Percentiles rank a stretch among this genome's conserved stretches.
These are phyloP conservation scores for Drosophila nr. fundita DNA, from an alignment of 2,888 invertebrate species.

Conservation along the genomic window DNA sequence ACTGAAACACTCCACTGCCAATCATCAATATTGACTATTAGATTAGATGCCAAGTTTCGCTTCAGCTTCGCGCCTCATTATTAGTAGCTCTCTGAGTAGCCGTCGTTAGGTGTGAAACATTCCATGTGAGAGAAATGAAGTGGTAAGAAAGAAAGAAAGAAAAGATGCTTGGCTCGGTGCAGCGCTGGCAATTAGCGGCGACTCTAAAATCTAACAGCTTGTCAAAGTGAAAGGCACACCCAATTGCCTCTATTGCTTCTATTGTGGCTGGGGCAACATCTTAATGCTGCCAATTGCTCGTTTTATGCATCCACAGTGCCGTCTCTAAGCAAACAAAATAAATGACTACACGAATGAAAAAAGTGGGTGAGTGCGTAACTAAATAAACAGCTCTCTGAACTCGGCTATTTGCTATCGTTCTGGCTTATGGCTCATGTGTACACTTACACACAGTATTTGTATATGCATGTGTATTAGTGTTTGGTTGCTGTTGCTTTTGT, in stretches of 20 bases:
- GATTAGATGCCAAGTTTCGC: slow-evolving; percentile 36
- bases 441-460: slow-evolving; percentile 1
- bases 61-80: not conserved
- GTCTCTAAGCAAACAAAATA: slow-evolving; percentile 28
- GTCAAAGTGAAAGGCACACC: slow-evolving; percentile 70
- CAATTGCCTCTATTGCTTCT: slow-evolving; percentile 3
- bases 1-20: slow-evolving; percentile 25
- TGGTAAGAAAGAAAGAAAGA: slow-evolving; percentile 7
- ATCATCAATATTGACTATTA: slow-evolving; percentile 46
- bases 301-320: slow-evolving; percentile 64
- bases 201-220: slow-evolving; percentile 72
- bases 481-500: slow-evolving; percentile 16
- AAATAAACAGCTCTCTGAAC: slow-evolving; percentile 41
- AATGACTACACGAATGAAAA: not conserved
- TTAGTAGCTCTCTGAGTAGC: slow-evolving; percentile 10
- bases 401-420: slow-evolving; percentile 41
- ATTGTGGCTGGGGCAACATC: slow-evolving; percentile 51
- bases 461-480: slow-evolving; percentile 4
- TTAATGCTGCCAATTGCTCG: slow-evolving; percentile 70
- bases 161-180: slow-evolving; percentile 31
- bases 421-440: slow-evolving; percentile 25
- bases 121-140: slow-evolving; percentile 30
- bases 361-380: slow-evolving; percentile 47
- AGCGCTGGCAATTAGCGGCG: slow-evolving; percentile 63
- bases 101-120: slow-evolving; percentile 53